Percentiles rank a stretch among this genome's conserved stretches.
These are phyloP conservation scores for Hyphantria cunea DNA, from an alignment of 1,140 invertebrate genomes.

Conservation along the genomic window DNA sequence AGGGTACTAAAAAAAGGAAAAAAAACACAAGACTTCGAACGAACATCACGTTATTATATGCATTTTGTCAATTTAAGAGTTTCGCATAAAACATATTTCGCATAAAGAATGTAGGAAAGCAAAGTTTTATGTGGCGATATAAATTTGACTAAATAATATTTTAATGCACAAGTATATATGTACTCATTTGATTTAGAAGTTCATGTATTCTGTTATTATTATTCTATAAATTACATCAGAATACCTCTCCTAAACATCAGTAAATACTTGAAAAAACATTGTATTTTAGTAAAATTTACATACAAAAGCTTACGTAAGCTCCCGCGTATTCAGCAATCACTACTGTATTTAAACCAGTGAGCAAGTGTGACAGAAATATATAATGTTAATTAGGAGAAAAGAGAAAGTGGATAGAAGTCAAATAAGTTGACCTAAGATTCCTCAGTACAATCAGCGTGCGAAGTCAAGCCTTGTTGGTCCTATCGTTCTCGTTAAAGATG, in stretches of 20 bases:
- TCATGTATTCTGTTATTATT: neutral
- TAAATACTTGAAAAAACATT: no score
- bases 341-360: constrained; percentile 31
- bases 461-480: constrained; percentile 65
- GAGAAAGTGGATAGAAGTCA: constrained; percentile 52
- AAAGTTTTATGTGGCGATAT: no score
- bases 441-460: constrained; percentile 74
- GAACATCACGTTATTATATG: no score
- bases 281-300: constrained; percentile 20
- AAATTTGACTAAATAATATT: no score
- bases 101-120: no score
- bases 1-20: no score
- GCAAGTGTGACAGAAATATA: constrained; percentile 30
- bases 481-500: constrained; percentile 56
- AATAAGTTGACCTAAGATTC: constrained; percentile 74
- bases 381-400: constrained; percentile 31
- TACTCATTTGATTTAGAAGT: no score
- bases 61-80: no score
- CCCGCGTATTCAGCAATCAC: constrained; percentile 20
- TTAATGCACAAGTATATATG: no score
- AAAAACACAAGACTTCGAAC: no score
- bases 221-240: no score
- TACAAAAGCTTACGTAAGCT: constrained; percentile 30
- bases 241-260: constrained; percentile 7
- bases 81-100: no score